Base-by-base conservation (phyloP, 2,888 invertebrate species). In the Poecilus cupreus region DNA sequence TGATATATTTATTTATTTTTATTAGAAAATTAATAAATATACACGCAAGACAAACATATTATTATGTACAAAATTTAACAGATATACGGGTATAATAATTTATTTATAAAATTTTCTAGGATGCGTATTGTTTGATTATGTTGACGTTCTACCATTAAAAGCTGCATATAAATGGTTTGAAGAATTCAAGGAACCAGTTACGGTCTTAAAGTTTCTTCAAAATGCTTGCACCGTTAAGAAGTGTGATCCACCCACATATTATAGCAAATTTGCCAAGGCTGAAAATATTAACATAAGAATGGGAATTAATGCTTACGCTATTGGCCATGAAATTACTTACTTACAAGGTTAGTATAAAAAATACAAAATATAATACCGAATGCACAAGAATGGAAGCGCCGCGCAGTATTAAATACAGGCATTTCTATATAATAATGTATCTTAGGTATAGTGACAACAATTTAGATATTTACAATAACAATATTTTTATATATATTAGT, bases 141-240 rank as follows among this genome's bases (percentile, higher is more conserved):
- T 82, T 32, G 85, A 88, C 82, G 87, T 89, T 80, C 84, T 91
- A 18, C 91, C 92, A 0, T 85, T 92, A 68, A 88, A 88, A 84
- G 88, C 87, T 2, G 85, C 89, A 8, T 91, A 92, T 83, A 84
- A 87, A 51, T 85, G 92, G 46, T 92, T 91, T 86, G 86, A 86
- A 81, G 85, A 84, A 26, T 84, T 91, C 46, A 91, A 91, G 10
- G 90, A 91, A 83, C 91, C 91, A 0, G 90, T 90, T 82, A 89
- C 91, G 0, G 88, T 75, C 0, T 20, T 60, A 16, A 24, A 60
- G 3, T 75, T 81, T 64, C 90, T 11, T 88, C 89, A 11, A 85
- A 85, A 22, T 89, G 90, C 82, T 84, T 92, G 3, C 85, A 68
- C 64, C 6, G 18, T 68, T 18, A 68, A 68, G 32, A 32, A 37